These are phyloP conservation scores for Nesospiza acunhae DNA, from an alignment of 2,113 vertebrate species.

Conservation along the genomic window DNA sequence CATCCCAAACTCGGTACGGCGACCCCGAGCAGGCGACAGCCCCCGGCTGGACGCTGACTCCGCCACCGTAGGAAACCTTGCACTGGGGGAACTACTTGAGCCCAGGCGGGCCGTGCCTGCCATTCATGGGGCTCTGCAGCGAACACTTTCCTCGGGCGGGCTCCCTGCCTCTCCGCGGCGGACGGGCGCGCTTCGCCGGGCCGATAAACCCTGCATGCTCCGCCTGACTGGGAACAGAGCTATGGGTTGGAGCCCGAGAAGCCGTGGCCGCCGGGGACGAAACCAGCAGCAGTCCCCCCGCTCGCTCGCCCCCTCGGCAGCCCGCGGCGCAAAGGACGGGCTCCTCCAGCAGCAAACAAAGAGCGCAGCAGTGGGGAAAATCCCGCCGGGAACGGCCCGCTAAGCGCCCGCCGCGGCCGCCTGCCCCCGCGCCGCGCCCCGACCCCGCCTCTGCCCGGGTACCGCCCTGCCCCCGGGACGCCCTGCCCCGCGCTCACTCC, in stretches of 20 bases:
- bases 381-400: neutral
- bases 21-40: neutral
- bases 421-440: neutral
- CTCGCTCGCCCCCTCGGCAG: neutral
- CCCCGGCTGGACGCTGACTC: neutral
- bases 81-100: neutral
- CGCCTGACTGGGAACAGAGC: neutral
- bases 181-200: neutral
- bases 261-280: neutral
- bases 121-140: fast-evolving
- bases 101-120: neutral
- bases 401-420: neutral
- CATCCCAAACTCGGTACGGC: neutral
- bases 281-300: neutral
- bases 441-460: neutral
- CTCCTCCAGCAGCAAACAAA: neutral
- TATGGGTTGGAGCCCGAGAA: neutral
- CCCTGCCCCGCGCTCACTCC: neutral
- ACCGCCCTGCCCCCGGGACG: no score
- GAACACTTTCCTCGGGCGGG: neutral
- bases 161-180: neutral
- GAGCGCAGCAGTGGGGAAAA: neutral
- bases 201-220: neutral
- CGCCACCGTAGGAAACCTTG: neutral
- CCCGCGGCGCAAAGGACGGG: neutral